Evolutionary conservation across 1,140 invertebrate species (phyloP).

Genomic region (Drosophila kikkawai): DNA sequence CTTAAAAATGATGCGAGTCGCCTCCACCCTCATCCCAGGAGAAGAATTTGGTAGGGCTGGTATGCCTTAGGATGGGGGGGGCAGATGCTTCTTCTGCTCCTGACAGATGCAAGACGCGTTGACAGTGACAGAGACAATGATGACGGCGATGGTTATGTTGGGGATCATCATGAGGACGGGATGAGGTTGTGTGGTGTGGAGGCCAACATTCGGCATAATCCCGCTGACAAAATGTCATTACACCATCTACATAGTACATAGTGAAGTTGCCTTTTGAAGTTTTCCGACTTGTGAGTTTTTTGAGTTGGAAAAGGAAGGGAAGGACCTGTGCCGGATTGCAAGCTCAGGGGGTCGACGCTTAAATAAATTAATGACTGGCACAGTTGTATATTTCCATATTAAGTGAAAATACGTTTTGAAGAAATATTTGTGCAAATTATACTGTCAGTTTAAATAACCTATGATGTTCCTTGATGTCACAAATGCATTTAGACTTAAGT

Average conservation of each 20-base stretch:
- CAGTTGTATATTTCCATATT: conserved; percentile 29
- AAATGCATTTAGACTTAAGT: not conserved
- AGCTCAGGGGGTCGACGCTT: conserved; percentile 9
- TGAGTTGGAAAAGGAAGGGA: not conserved
- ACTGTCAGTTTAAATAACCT: conserved; percentile 6
- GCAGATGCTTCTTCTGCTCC: conserved; percentile 43
- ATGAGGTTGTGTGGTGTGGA: conserved; percentile 5
- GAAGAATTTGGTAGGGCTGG: conserved; percentile 14
- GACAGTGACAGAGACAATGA: conserved; percentile 79
- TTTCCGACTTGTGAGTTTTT: conserved; percentile 41
- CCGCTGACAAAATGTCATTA: conserved; percentile 79
- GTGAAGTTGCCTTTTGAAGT: conserved; percentile 69
- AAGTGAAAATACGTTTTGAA: conserved; percentile 19
- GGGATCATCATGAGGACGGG: conserved; percentile 23
- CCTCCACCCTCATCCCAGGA: not conserved
- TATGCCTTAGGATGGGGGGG: conserved; percentile 18
- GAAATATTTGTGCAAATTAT: conserved; percentile 33
- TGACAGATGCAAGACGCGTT: conserved; percentile 76
- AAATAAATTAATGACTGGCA: conserved; percentile 42
- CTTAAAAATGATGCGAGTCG: conserved; percentile 73
- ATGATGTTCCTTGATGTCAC: not conserved
- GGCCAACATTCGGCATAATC: conserved; percentile 68
- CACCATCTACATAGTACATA: conserved; percentile 65
- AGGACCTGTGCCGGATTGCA: not conserved
- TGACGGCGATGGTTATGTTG: conserved; percentile 51